Evolutionary conservation across 2,888 invertebrate genomes (phyloP).

Genomic region (Cantharis lateralis): DNA sequence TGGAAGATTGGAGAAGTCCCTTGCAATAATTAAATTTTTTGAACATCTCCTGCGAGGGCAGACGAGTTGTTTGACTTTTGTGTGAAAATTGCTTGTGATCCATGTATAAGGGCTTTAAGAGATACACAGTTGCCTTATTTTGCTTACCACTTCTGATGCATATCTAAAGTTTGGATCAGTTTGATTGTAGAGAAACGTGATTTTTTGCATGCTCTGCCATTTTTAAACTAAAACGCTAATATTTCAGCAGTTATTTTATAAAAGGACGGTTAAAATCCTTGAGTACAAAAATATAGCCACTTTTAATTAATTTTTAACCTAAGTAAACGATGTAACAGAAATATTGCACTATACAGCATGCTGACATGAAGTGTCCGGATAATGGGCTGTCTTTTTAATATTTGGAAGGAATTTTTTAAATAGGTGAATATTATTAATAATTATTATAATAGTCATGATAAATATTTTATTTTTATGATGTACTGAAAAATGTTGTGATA

Average conservation of each 20-base stretch:
- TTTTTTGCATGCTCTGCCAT: neutral
- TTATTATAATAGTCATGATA: slow-evolving; percentile 20
- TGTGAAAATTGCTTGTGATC: neutral
- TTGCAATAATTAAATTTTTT: neutral
- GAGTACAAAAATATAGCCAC: neutral
- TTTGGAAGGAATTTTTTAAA: slow-evolving; percentile 13
- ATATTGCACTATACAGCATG: neutral
- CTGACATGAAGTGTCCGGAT: neutral
- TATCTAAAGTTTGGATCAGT: neutral
- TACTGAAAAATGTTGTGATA: slow-evolving; percentile 58
- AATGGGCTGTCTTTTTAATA: neutral
- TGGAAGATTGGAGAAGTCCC: neutral
- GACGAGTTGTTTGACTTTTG: neutral
- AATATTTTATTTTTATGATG: slow-evolving; percentile 39
- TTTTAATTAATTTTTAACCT: neutral
- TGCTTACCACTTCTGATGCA: neutral
- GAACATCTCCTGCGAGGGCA: neutral
- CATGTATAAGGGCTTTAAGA: neutral
- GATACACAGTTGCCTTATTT: neutral
- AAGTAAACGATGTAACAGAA: neutral
- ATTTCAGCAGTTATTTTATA: neutral
- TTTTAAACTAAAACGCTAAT: neutral
- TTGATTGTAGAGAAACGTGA: neutral
- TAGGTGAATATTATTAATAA: slow-evolving; percentile 24
- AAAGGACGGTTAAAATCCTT: neutral